Conservation (phyloP, 1,140 invertebrate species). For the Zaprionus ornatus region DNA sequence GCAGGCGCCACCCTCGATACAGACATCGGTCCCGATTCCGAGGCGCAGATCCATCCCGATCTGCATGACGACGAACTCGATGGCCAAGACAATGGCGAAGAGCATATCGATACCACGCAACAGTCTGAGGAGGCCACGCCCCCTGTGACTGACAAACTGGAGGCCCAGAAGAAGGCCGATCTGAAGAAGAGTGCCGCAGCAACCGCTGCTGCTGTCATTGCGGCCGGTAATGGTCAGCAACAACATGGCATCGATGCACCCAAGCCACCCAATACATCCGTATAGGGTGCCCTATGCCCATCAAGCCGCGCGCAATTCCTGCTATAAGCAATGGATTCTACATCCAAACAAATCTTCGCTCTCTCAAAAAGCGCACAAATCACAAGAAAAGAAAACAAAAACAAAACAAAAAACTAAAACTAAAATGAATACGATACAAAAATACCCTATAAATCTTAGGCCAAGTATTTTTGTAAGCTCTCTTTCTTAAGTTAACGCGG, state of each 20-base stretch:
- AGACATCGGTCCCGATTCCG: conserved; percentile 82
- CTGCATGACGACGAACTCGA: conserved; percentile 77
- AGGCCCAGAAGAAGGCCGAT: conserved; percentile 80
- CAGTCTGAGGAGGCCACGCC: conserved; percentile 80
- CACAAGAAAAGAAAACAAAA: background rate
- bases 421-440: conserved; percentile 28
- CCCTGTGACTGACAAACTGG: conserved; percentile 80
- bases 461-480: conserved; percentile 74
- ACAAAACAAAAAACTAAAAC: conserved; percentile 8
- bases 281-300: conserved; percentile 45
- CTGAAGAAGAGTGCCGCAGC: conserved; percentile 73
- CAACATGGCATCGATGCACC: conserved; percentile 60
- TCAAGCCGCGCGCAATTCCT: conserved; percentile 37
- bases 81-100: conserved; percentile 77
- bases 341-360: conserved; percentile 17
- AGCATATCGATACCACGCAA: conserved; percentile 81
- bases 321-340: conserved; percentile 52
- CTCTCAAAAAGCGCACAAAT: conserved; percentile 63
- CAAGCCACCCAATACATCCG: conserved; percentile 80
- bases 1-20: conserved; percentile 83
- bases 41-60: conserved; percentile 82
- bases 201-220: conserved; percentile 65
- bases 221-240: conserved; percentile 70
- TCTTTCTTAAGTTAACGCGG: conserved; percentile 24
- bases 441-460: conserved; percentile 46